Base-by-base conservation (phyloP, 92 coral and sea anemone genomes). In the Zoanthus gigantus region DNA sequence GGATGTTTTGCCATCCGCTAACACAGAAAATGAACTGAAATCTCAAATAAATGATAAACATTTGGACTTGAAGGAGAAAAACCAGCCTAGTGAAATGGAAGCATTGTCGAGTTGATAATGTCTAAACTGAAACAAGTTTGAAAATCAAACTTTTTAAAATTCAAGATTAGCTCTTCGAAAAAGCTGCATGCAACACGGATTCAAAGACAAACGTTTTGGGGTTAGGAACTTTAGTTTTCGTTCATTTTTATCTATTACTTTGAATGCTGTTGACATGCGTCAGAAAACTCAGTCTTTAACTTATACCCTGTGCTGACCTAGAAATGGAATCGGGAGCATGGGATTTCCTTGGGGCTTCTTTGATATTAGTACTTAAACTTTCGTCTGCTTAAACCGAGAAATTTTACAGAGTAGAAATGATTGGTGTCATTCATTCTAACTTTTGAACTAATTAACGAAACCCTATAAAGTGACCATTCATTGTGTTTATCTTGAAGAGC, bases 11-110 rank as follows among this genome's bases (percentile, higher is more conserved):
- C 66, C 18, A 34, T 15, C 52, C 58, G 28, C 79, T 18, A 76
- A 66, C 45, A 48, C 71, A 46, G 50, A 23, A n/a, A 66, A 68
- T 54, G 74, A 82, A 75, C 54, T 72, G 52, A 66, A 67, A 47
- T 67, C 85, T 5, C 71, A 81, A 52, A 66, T 81, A 66, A 81
- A 81, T n/a, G 85, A 81, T 37, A 81, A 66, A 18, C 16, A 47
- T 18, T 50, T 74, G 30, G 76, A 81, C 75, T 81, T 14, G 32
- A 74, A 17, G 42, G 9, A 47, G 14, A 44, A 81, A 71, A 81
- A 66, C 10, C 34, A 50, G 85, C 50, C 74, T 11, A 66, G 66
- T 13, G 75, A 81, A 17, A 54, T 81, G 29, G 75, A 81, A 66
- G 63, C 74, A 47, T 10, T 66, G 31, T 65, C 85, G 47, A 81